phyloP scores from a whole-genome alignment of 2,888 invertebrate genomes.

The Myathropa florea region DNA sequence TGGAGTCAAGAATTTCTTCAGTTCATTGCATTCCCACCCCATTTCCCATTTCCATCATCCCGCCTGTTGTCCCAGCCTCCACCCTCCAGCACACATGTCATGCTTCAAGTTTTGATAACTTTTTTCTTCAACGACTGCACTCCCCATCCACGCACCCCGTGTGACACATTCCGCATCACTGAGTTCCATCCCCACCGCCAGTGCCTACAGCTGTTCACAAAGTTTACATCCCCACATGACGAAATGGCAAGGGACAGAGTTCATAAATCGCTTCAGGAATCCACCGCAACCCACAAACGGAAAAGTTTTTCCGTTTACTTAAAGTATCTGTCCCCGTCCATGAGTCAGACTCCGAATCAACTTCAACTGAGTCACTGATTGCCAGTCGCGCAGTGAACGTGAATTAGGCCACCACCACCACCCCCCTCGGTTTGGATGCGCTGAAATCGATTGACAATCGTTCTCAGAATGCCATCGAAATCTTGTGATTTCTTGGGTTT shows the following conservation, averaged over 20 bases:
- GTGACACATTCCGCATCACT: neutral
- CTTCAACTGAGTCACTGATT: slow-evolving; percentile 53
- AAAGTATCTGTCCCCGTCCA: neutral
- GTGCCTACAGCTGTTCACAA: neutral
- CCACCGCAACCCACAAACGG: neutral
- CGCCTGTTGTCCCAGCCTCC: neutral
- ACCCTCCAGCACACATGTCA: neutral
- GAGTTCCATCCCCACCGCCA: neutral
- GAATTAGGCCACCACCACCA: slow-evolving; percentile 42
- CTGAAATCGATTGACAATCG: slow-evolving; percentile 54
- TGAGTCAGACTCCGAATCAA: slow-evolving; percentile 26
- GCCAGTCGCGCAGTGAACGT: slow-evolving; percentile 30
- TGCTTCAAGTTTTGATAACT: neutral
- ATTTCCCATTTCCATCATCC: no score
- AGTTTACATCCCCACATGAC: neutral
- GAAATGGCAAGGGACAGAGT: neutral
- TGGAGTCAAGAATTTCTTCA: neutral
- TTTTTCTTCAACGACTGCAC: no score
- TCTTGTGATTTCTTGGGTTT: neutral
- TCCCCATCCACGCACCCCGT: neutral
- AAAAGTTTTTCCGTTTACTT: neutral
- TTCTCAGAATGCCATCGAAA: slow-evolving; percentile 19
- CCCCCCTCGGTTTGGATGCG: slow-evolving; percentile 11
- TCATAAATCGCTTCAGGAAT: neutral
- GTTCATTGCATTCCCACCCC: neutral